Evolutionary conservation across 2,797 vertebrate species (phyloP), one percentile per base, ranked within the genome.

Genomic region (Lepus townsendii): DNA sequence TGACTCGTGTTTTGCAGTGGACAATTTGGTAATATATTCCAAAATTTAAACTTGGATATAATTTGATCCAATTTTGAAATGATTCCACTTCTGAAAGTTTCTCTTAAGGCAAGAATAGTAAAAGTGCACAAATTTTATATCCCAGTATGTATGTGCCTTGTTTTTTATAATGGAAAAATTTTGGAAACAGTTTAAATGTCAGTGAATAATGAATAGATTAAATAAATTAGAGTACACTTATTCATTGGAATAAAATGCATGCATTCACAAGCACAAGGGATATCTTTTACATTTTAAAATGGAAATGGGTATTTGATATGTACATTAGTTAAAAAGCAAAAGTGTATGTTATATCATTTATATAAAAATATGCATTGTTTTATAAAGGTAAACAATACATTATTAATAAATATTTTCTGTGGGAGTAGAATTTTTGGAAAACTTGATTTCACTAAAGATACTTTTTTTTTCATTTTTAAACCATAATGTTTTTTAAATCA

Each of bases 151-250:
- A 60, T 69, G 17, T n/a, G 17, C 20, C 30, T 66, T 78, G 35
- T 77, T 95, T 16, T 17, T 89, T 89, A 91, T 38, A 89, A 89
- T 17, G 32, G 72, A 79, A 93, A 92, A 88, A 52, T 3, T 22
- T 5, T 92, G 76, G 66, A 91, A 89, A 91, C 38, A 96, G 32
- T 50, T 93, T 90, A 96, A 96, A 88, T 94, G 73, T 92, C 92
- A 93, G 80, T 90, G 88, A 94, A 93, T 91, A 94, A 91, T 87
- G 30, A 85, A 72, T 32, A 84, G 35, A 95, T 93, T 85, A 95
- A 95, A 73, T 76, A 73, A 91, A 75, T 83, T 93, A 52, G 7
- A 76, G 5, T 78, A 92, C 3, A 89, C 0, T 11, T 19, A 65
- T 27, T 57, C 0, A 91, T 5, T 72, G 13, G 17, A 85, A 82